Conservation (phyloP, 2,888 invertebrate genomes). For the Eudasyphora cyanicolor region DNA sequence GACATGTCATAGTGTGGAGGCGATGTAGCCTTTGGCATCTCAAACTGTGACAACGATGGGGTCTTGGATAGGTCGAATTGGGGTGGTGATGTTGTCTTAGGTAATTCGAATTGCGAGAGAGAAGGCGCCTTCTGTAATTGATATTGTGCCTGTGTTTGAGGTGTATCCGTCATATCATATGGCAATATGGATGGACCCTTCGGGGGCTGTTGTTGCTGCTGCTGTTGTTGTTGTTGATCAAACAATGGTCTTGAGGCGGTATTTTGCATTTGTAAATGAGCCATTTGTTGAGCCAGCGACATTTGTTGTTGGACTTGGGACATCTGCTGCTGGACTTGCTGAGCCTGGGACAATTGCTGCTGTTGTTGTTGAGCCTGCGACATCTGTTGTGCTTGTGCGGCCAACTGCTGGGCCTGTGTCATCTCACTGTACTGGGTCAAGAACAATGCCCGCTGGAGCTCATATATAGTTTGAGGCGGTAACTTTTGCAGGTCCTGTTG, state of each 20-base stretch:
- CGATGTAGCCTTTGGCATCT: not conserved
- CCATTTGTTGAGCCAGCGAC: not conserved
- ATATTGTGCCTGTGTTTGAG: not conserved
- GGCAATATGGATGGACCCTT: not conserved
- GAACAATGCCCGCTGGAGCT: not conserved
- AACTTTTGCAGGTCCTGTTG: not conserved
- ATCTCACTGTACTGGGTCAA: slow-evolving; percentile 7
- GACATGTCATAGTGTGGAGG: slow-evolving; percentile 6
- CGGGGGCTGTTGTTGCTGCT: not conserved
- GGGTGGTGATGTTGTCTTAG: not conserved
- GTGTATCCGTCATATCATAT: not conserved
- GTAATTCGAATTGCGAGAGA: not conserved
- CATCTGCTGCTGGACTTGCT: no score
- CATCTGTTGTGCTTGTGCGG: not conserved
- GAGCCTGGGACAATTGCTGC: not conserved
- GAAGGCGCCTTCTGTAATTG: not conserved
- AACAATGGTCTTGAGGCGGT: not conserved
- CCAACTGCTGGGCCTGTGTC: not conserved
- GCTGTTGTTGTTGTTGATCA: not conserved
- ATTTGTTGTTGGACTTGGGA: not conserved
- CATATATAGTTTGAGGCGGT: not conserved
- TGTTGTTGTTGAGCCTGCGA: not conserved
- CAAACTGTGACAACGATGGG: not conserved
- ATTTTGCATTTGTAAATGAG: not conserved
- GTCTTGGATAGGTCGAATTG: slow-evolving; percentile 5